These are phyloP conservation scores for Struthio camelus DNA, from an alignment of 2,113 vertebrate species.

Conservation along the genomic window DNA sequence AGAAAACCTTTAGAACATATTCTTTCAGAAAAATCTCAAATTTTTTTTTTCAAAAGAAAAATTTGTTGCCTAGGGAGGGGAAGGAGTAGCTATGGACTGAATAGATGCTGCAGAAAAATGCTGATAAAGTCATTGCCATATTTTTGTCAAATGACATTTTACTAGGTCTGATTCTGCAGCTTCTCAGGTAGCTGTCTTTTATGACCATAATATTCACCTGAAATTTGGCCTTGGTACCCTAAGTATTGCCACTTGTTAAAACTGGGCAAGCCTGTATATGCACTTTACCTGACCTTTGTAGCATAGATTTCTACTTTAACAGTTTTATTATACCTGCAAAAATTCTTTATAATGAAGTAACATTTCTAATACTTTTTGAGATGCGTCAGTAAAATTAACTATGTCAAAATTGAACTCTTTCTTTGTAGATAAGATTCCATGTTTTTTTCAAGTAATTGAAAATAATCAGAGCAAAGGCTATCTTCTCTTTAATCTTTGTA, in stretches of 20 bases:
- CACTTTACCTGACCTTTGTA: not conserved
- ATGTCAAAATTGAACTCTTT: not conserved
- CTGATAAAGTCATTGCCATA: not conserved
- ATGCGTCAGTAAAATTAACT: not conserved
- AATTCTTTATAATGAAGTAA: not conserved
- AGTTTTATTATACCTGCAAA: not conserved
- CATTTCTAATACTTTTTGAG: not conserved
- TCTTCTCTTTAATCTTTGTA: not conserved
- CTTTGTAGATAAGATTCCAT: not conserved
- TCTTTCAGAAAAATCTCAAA: not conserved
- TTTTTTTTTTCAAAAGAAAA: not conserved
- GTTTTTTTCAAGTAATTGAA: not conserved
- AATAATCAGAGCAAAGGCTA: not conserved
- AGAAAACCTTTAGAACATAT: not conserved
- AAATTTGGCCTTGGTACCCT: not conserved
- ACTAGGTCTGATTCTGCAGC: not conserved
- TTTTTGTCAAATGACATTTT: not conserved
- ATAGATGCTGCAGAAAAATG: not conserved
- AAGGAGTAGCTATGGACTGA: not conserved
- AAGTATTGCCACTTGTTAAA: not conserved
- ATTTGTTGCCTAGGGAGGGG: not conserved
- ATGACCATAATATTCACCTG: not conserved
- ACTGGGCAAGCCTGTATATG: not conserved
- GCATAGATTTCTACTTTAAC: not conserved
- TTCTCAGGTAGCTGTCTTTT: not conserved